Evolutionary conservation across 2,113 vertebrate species (phyloP).

Genomic region (Motacilla alba): DNA sequence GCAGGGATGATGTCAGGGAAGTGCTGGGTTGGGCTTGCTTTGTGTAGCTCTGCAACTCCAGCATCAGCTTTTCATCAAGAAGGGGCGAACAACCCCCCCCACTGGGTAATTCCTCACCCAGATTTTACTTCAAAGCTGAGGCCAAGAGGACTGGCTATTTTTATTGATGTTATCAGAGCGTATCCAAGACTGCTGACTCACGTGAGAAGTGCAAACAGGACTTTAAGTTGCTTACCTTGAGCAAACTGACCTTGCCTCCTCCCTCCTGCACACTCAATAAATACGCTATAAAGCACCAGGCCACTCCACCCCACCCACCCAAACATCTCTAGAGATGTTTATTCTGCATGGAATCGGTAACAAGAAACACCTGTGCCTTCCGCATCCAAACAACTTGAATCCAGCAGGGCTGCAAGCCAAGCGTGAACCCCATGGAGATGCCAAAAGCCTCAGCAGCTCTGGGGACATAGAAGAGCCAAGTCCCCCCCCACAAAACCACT

Average conservation of each 20-base stretch:
- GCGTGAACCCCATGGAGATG: background rate
- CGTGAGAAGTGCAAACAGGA: background rate
- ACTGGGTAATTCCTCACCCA: background rate
- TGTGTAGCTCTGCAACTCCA: background rate
- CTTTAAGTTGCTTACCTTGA: background rate
- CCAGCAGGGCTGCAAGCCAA: background rate
- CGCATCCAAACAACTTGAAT: background rate
- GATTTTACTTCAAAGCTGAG: background rate
- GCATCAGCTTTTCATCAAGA: background rate
- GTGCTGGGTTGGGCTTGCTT: background rate
- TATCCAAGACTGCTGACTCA: background rate
- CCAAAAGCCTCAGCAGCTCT: background rate
- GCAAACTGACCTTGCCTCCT: background rate
- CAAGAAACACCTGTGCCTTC: background rate
- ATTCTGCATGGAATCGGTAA: background rate
- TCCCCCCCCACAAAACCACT: background rate
- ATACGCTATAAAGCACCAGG: background rate
- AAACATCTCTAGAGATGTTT: background rate
- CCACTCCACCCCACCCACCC: background rate
- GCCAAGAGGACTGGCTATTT: background rate
- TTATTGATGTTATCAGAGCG: background rate
- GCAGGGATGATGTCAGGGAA: conserved; percentile 18
- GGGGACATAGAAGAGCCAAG: background rate
- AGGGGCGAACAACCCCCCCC: background rate
- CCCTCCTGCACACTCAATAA: background rate